Evolutionary conservation across 2,113 vertebrate genomes (phyloP).

Genomic region (Calonectris borealis): DNA sequence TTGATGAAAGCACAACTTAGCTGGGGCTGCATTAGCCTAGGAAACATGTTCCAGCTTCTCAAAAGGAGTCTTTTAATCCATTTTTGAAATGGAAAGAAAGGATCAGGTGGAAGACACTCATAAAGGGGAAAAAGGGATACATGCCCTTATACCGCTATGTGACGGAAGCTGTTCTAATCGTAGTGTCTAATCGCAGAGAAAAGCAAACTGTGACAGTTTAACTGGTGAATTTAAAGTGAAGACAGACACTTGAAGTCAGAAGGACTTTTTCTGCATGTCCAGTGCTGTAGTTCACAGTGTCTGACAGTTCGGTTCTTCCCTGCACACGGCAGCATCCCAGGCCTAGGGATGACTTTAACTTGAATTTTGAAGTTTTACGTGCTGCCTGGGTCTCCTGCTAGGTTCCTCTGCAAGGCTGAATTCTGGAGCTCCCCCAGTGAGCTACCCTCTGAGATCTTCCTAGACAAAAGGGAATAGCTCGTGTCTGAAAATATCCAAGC

Average conservation of each 20-base stretch:
- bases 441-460: not conserved
- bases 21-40: not conserved
- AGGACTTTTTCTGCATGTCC: not conserved
- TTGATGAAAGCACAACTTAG: constrained; percentile 25
- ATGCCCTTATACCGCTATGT: not conserved
- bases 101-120: not conserved
- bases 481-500: not conserved
- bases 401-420: not conserved
- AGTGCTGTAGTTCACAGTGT: not conserved
- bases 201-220: not conserved
- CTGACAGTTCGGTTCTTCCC: not conserved
- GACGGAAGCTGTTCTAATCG: not conserved
- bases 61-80: constrained; percentile 1
- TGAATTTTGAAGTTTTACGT: not conserved
- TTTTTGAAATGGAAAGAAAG: not conserved
- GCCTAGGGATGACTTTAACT: not conserved
- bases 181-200: not conserved
- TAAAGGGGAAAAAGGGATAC: not conserved
- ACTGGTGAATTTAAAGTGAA: not conserved
- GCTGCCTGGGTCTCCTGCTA: not conserved
- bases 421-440: not conserved
- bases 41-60: not conserved
- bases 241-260: not conserved
- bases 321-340: not conserved
- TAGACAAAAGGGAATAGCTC: not conserved